Evolutionary conservation across 2,888 invertebrate species (phyloP), one percentile per base, ranked within the genome.

Genomic region (Euplagia quadripunctaria): DNA sequence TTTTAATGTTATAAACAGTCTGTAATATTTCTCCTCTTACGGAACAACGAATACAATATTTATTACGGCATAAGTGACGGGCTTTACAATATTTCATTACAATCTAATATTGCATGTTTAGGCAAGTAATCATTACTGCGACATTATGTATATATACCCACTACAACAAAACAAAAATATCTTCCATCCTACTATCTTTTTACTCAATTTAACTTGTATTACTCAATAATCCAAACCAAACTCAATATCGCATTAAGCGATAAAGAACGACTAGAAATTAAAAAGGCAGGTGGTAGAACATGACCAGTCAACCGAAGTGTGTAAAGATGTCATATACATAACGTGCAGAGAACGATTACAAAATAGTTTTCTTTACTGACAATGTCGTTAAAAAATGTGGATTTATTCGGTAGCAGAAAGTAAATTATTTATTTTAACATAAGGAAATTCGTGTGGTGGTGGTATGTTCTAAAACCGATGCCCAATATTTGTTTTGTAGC

Each of bases 1-100:
- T 58, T 79, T 76, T 64, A 46, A 70, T 66, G 58, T 58, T 67
- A 67, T n/a, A 65, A 64, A 66, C 61, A 70, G 41, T 73, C 68
- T 68, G 58, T 55, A 58, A 12, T 68, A 64, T 49, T 43, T 17
- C 14, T 64, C 4, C 55, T 20, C 41, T 9, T 20, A 20, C 46
- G 49, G 41, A 70, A 42, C 51, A 51, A 51, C 16, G 14, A 16
- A 4, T 46, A 6, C 43, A 9, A 1, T 20, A 31, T 12, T 3
- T 61, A 31, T 31, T 61, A 31, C 31, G 42, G 31, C 12, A 52
- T 64, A 67, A 46, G 43, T n/a, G 41, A 9, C 16, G 8, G 14
- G 5, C 7, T 42, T 17, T 55, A 55, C 16, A n/a, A 2, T 9
- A 43, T 2, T n/a, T 43, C 16, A n/a, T 43, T 64, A 61, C 31